Evolutionary conservation across 2,113 vertebrate genomes (phyloP), one percentile per base, ranked within the genome.

Genomic region (Halcyon senegalensis): DNA sequence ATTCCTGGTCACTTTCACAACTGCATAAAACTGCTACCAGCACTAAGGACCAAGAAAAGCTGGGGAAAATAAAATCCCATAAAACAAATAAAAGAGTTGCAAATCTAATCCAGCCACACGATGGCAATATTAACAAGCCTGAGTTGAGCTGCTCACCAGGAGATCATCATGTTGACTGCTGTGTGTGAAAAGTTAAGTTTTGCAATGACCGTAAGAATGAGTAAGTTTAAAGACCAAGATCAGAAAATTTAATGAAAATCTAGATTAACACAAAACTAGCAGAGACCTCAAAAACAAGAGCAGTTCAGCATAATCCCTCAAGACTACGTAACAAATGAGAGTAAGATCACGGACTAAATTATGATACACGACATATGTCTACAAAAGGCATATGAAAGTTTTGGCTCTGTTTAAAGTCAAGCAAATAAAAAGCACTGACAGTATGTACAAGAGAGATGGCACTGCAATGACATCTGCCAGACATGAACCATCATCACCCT

Each of bases 91-190:
- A 50, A 69, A 35, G 24, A 60, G n/a, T 9, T 90, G 55, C 59
- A 89, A 55, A 70, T 58, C 66, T 25, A 92, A 82, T 79, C 37
- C 67, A 67, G 78, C 95, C 96, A 96, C 96, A 94, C 7, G 96
- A 85, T 96, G 96, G 96, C 95, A 87, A 66, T 89, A 73, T 91
- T 82, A 76, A 44, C 96, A 76, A 89, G 84, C 23, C 19, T 2
- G 20, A 87, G 33, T 11, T n/a, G 43, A 89, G 62, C 62, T 39
- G 27, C 3, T 56, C 56, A 37, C 19, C 17, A 25, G 12, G 15
- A 81, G 43, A 60, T 50, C 44, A 27, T 20, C 10, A 51, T 19
- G 41, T 14, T 88, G 46, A 63, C 15, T 15, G 33, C n/a, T 16
- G 16, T 3, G n/a, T 27, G 5, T 9, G 30, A 72, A 87, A 82